Percentiles rank a stretch among this genome's conserved stretches.
phyloP scores from a whole-genome alignment of 1,140 invertebrate species.

The Ostrea denselamellosa region DNA sequence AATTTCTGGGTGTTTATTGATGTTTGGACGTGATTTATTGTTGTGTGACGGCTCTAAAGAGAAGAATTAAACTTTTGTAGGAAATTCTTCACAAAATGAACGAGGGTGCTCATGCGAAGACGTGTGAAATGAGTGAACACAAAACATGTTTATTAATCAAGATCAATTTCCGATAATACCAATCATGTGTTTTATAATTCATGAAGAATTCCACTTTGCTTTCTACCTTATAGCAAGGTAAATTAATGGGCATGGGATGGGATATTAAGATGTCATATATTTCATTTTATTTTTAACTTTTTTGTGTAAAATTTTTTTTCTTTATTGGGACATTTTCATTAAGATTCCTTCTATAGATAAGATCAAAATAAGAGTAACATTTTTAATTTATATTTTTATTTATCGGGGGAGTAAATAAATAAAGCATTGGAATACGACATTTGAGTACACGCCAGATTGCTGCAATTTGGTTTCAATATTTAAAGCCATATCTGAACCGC shows the following conservation, averaged over 20 bases:
- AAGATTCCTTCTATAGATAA: not conserved
- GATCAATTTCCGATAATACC: not conserved
- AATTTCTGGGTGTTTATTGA: constrained; percentile 5
- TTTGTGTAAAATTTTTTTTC: not conserved
- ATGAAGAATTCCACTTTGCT: not conserved
- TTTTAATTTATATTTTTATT: no score
- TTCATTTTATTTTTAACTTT: not conserved
- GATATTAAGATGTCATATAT: not conserved
- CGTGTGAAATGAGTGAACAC: not conserved
- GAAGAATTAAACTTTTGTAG: not conserved
- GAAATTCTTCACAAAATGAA: not conserved
- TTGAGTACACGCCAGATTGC: not conserved
- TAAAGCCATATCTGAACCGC: not conserved
- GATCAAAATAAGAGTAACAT: not conserved
- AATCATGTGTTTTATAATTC: not conserved
- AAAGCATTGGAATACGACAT: no score
- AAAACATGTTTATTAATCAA: not conserved
- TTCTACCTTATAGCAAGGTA: not conserved
- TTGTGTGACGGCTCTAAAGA: not conserved
- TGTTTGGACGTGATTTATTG: not conserved
- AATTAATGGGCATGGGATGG: not conserved
- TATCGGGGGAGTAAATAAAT: no score
- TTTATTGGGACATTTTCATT: not conserved
- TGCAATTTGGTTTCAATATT: not conserved
- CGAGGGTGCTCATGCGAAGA: not conserved